Conservation (phyloP, 2,113 vertebrate species). For the Calonectris borealis region DNA sequence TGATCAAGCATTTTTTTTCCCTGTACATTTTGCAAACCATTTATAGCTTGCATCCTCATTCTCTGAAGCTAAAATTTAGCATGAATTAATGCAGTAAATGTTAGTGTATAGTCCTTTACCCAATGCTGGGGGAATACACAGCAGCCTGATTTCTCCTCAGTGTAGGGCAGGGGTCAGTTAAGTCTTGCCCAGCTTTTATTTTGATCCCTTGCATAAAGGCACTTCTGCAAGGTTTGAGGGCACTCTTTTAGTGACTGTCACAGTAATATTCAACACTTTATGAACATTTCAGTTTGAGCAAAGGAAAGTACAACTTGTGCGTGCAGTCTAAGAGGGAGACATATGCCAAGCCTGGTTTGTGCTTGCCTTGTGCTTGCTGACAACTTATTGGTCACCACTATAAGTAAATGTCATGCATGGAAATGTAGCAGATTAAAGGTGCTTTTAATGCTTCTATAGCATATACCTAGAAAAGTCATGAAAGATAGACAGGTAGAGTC, state of each 20-base stretch:
- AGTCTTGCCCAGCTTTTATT: neutral
- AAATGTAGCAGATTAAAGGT: neutral
- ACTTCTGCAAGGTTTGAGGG: neutral
- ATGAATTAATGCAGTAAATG: neutral
- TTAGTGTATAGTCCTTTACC: neutral
- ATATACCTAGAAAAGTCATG: neutral
- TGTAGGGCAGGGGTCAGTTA: too few relatives aligned
- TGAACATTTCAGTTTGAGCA: neutral
- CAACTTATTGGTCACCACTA: neutral
- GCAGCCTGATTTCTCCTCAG: neutral
- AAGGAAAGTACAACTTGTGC: neutral
- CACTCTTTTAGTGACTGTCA: neutral
- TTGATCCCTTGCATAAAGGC: neutral
- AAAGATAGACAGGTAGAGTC: slow-evolving; percentile 24
- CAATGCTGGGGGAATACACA: neutral
- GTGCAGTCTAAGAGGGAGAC: neutral
- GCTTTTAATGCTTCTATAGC: neutral
- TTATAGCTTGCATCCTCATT: neutral
- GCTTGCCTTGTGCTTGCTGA: neutral
- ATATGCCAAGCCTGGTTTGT: neutral
- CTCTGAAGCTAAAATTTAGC: neutral
- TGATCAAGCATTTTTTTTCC: neutral
- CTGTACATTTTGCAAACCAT: neutral
- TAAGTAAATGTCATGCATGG: neutral
- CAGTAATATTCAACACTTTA: neutral